These are phyloP conservation scores for Perca flavescens DNA, from an alignment of 2,113 vertebrate genomes.

Conservation along the genomic window DNA sequence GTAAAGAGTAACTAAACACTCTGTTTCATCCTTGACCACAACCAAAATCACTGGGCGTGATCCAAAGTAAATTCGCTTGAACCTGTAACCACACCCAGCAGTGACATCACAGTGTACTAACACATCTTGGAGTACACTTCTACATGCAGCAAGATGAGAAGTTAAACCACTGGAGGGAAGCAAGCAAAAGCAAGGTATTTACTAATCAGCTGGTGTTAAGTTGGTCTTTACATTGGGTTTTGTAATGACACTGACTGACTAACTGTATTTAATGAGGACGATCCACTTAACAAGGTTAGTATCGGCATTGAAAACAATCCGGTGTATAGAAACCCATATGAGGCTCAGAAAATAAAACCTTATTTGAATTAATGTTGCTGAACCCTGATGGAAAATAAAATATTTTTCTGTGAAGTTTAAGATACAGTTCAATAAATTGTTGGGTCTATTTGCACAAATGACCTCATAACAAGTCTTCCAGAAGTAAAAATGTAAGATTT, in stretches of 20 bases:
- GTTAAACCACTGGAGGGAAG: background rate
- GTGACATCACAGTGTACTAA: background rate
- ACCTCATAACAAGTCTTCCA: slow-evolving; percentile 5
- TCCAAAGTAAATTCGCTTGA: background rate
- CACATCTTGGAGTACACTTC: background rate
- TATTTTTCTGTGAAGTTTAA: background rate
- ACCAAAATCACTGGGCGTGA: background rate
- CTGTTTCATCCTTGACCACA: background rate
- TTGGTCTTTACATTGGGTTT: background rate
- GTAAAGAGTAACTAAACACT: background rate
- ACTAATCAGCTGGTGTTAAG: background rate
- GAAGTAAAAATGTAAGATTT: slow-evolving; percentile 17
- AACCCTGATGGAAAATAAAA: background rate
- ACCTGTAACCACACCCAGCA: background rate
- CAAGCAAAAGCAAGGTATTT: background rate
- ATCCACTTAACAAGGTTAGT: background rate
- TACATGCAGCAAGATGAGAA: background rate
- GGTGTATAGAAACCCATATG: background rate
- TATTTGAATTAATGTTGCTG: background rate
- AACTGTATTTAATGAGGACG: background rate
- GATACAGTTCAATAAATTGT: background rate
- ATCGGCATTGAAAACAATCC: too few relatives aligned
- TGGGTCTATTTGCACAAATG: slow-evolving; percentile 24
- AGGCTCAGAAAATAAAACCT: background rate
- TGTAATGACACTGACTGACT: background rate